Evolutionary conservation across 2,797 vertebrate species (phyloP).

Genomic region (Trachops cirrhosus): DNA sequence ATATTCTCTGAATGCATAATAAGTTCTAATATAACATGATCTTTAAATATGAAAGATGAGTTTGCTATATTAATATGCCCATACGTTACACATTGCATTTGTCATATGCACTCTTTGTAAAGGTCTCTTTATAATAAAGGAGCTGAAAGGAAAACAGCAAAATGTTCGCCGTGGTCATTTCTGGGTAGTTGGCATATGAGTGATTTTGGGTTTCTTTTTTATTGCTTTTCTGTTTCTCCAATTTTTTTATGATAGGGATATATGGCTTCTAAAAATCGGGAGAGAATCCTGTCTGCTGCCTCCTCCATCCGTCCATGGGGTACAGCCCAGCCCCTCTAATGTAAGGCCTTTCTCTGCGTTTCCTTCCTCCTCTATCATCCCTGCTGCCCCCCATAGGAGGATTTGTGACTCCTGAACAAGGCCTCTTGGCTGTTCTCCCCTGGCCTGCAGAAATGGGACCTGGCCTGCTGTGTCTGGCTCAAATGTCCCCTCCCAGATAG

Average conservation of each 20-base stretch:
- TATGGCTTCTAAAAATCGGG: not conserved
- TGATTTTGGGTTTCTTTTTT: constrained; percentile 29
- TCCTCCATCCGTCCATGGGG: not conserved
- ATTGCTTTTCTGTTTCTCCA: not conserved
- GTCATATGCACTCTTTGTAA: not conserved
- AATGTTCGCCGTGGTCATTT: not conserved
- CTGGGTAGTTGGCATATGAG: not conserved
- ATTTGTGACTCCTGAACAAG: not conserved
- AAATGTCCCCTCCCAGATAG: not conserved
- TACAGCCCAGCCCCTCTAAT: not conserved
- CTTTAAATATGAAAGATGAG: not conserved
- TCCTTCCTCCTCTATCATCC: not conserved
- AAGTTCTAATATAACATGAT: not conserved
- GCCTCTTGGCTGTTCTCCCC: not conserved
- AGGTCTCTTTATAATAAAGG: not conserved
- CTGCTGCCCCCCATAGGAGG: not conserved
- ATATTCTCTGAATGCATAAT: not conserved
- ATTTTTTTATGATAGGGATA: not conserved
- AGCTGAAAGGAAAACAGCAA: not conserved
- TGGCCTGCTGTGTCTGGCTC: not conserved
- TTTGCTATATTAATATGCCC: not conserved
- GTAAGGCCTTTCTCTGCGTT: too few species aligned
- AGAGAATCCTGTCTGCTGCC: not conserved
- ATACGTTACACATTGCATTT: not conserved
- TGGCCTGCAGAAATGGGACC: not conserved